These are phyloP conservation scores for Liolophura sinensis DNA, from an alignment of 1,140 invertebrate species.

Conservation along the genomic window DNA sequence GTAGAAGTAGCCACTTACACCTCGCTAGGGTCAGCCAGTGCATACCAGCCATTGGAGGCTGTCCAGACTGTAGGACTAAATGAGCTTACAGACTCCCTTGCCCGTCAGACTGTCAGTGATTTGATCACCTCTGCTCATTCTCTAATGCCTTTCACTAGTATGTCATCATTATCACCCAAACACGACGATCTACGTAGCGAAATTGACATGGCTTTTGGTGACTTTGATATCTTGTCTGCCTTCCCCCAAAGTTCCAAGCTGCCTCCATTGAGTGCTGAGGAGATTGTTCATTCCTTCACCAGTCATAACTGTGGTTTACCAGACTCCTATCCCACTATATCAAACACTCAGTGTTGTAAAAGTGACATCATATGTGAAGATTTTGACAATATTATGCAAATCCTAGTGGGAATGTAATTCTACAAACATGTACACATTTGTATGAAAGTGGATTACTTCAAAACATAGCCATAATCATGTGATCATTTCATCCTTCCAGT, in stretches of 20 bases:
- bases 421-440: too few species aligned
- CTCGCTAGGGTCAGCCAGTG: not conserved
- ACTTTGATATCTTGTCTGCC: slow-evolving; percentile 54
- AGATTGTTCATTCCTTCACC: slow-evolving; percentile 65
- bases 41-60: not conserved
- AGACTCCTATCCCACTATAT: too few species aligned
- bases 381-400: slow-evolving; percentile 52
- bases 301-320: too few species aligned
- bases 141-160: too few species aligned
- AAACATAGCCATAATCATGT: too few species aligned
- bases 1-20: not conserved
- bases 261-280: slow-evolving; percentile 70
- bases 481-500: too few species aligned
- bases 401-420: slow-evolving; percentile 37
- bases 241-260: slow-evolving; percentile 66
- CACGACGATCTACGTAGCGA: slow-evolving; percentile 55
- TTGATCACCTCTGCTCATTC: too few species aligned
- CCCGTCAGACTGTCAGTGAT: not conserved
- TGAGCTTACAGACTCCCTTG: not conserved
- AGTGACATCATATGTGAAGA: slow-evolving; percentile 44
- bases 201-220: slow-evolving; percentile 53
- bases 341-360: slow-evolving; percentile 30
- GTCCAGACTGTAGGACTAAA: not conserved
- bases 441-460: too few species aligned
- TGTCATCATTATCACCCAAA: slow-evolving; percentile 10